Percentiles rank a stretch among this genome's conserved stretches.
Evolutionary conservation across 2,113 vertebrate genomes (phyloP).

Genomic region (Elaphurus davidianus): DNA sequence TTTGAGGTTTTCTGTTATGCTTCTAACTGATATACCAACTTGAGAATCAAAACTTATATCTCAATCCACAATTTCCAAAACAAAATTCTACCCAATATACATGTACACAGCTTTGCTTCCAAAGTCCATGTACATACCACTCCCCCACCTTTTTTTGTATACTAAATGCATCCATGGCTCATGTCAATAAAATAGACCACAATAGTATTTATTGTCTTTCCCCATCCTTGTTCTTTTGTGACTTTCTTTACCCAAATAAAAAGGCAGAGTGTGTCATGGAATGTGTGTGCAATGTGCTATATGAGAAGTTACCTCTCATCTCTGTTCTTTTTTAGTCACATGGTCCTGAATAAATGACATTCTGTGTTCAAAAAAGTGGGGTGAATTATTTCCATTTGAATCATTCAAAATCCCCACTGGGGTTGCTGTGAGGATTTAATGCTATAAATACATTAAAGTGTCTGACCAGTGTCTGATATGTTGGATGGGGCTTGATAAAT

Average conservation of each 20-base stretch:
- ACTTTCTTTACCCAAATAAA: background rate
- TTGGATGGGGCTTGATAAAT: background rate
- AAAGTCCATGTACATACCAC: background rate
- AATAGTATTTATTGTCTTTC: background rate
- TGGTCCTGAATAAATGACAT: background rate
- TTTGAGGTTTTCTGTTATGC: background rate
- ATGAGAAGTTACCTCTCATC: background rate
- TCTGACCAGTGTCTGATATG: background rate
- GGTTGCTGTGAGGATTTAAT: background rate
- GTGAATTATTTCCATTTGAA: slow-evolving; percentile 30
- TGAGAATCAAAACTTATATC: background rate
- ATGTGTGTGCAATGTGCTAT: background rate
- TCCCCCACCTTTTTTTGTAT: background rate
- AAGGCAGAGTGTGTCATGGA: background rate
- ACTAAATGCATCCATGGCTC: background rate
- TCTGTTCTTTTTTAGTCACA: background rate
- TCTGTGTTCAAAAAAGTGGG: background rate
- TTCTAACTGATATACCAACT: background rate
- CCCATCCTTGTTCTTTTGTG: background rate
- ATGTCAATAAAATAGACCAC: background rate
- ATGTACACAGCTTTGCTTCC: background rate
- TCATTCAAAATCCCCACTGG: background rate
- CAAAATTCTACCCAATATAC: background rate
- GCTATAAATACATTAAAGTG: background rate
- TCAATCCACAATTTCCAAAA: slow-evolving; percentile 7